A percentile compares a stretch with the other conserved stretches of the same genome.
These are phyloP conservation scores for Nothura maculosa DNA, from an alignment of 2,797 vertebrate genomes.

Conservation along the genomic window DNA sequence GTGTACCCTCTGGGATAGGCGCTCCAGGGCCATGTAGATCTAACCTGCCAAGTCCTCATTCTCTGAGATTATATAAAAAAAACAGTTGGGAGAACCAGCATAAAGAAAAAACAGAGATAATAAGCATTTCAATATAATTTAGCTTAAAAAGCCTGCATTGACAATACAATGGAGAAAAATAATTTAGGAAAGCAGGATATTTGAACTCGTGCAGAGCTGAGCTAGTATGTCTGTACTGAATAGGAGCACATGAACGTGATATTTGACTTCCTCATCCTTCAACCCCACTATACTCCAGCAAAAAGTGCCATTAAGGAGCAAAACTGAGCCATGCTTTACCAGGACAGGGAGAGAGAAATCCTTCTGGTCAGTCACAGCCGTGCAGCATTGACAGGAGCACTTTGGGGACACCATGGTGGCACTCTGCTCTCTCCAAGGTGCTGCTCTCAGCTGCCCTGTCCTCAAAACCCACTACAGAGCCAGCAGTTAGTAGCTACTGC, in stretches of 20 bases:
- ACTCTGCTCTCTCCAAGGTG: neutral
- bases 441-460: neutral
- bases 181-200: neutral
- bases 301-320: neutral
- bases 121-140: neutral
- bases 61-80: neutral
- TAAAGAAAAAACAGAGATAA: neutral
- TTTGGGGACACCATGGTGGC: neutral
- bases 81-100: neutral
- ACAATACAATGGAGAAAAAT: neutral
- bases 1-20: neutral
- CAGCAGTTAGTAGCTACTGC: neutral
- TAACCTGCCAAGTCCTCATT: neutral
- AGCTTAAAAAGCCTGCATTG: neutral
- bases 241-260: accelerated
- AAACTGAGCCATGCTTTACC: neutral
- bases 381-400: neutral
- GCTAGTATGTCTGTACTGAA: neutral
- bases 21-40: neutral
- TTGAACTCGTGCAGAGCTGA: neutral
- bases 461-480: neutral
- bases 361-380: neutral
- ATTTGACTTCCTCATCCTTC: neutral
- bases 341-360: neutral
- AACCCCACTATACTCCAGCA: neutral